A percentile compares a stretch with the other conserved stretches of the same genome.
phyloP scores from a whole-genome alignment of 2,113 vertebrate genomes.

The Lophotis ruficrista region DNA sequence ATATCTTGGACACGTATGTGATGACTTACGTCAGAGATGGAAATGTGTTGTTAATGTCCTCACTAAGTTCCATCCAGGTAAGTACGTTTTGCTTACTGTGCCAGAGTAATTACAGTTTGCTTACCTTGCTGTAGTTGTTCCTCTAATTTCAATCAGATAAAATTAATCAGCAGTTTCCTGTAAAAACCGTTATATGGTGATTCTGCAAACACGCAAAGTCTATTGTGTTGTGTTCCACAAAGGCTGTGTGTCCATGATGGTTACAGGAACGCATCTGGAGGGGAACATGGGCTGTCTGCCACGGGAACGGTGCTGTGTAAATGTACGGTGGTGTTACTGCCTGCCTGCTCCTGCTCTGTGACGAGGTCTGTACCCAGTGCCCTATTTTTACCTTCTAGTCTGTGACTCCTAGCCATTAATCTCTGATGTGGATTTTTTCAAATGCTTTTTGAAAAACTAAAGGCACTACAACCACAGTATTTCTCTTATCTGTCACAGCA shows the following conservation, averaged over 20 bases:
- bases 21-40: not conserved
- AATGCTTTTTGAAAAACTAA: not conserved
- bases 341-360: not conserved
- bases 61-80: not conserved
- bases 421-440: not conserved
- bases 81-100: not conserved
- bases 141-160: not conserved
- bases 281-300: accelerated
- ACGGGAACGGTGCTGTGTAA: not conserved
- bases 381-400: not conserved
- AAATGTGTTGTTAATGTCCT: not conserved
- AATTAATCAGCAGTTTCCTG: slow-evolving; percentile 4
- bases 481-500: slow-evolving; percentile 10
- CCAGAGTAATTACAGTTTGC: not conserved
- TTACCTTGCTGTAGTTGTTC: not conserved
- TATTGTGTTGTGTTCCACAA: not conserved
- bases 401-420: not conserved
- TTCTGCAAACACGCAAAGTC: not conserved
- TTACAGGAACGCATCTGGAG: not conserved
- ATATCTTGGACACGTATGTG: not conserved
- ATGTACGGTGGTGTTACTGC: not conserved
- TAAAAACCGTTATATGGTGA: not conserved
- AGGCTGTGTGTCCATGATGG: not conserved
- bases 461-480: not conserved
- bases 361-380: not conserved